These are phyloP conservation scores for Trisateles emortualis DNA, from an alignment of 2,888 invertebrate genomes.

Conservation along the genomic window DNA sequence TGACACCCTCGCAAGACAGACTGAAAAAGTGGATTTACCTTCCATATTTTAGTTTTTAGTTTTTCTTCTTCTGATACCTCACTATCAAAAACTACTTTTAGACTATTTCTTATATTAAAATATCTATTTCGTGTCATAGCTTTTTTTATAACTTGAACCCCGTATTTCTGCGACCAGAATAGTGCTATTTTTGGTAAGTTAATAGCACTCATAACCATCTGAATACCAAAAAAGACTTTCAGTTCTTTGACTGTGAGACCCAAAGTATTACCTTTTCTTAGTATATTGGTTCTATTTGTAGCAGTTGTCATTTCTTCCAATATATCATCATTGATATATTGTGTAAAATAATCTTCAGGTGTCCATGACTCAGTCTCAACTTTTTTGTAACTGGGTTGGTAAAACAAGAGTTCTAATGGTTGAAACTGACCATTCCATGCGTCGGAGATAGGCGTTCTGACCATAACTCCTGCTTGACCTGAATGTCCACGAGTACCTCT, in stretches of 20 bases:
- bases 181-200: no score
- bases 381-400: neutral
- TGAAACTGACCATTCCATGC: neutral
- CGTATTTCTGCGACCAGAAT: no score
- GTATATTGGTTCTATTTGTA: neutral
- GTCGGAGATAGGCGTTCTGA: no score
- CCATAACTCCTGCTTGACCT: neutral
- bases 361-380: neutral
- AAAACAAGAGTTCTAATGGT: neutral
- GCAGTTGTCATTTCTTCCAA: neutral
- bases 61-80: constrained; percentile 3
- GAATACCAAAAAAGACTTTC: no score
- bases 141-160: neutral
- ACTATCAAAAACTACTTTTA: constrained; percentile 8
- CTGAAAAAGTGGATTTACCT: constrained; percentile 3
- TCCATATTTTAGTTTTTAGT: constrained; percentile 4
- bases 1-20: neutral
- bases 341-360: neutral
- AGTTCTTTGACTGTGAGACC: no score
- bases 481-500: neutral
- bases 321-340: neutral
- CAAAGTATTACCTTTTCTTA: neutral
- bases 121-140: neutral
- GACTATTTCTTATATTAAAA: neutral
- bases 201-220: no score